A percentile compares a stretch with the other conserved stretches of the same genome.
These are phyloP conservation scores for Seriola rivoliana DNA, from an alignment of 2,113 vertebrate species.

Conservation along the genomic window DNA sequence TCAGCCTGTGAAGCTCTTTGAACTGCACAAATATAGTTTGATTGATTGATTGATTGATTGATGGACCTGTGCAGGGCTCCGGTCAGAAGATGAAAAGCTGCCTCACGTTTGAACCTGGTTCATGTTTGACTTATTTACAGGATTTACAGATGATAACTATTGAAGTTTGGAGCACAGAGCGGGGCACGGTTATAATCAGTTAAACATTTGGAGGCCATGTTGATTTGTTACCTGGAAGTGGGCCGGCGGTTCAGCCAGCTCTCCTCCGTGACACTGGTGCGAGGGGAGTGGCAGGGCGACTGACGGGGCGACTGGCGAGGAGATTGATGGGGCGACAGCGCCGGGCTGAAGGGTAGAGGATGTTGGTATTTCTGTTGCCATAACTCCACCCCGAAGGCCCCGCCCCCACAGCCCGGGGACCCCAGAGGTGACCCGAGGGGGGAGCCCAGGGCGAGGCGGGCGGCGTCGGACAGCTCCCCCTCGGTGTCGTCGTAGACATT, in stretches of 20 bases:
- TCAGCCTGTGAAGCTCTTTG: no score
- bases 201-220: background rate
- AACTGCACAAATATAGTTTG: no score
- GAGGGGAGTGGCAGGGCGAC: slow-evolving; percentile 88
- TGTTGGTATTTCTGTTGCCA: slow-evolving; percentile 86
- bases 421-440: slow-evolving; percentile 88
- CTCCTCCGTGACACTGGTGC: slow-evolving; percentile 95
- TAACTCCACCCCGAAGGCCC: slow-evolving; percentile 90
- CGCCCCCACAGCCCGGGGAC: slow-evolving; percentile 77
- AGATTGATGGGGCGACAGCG: slow-evolving; percentile 88
- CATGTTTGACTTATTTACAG: no score
- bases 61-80: no score
- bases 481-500: slow-evolving; percentile 93
- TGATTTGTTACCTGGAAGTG: slow-evolving; percentile 69
- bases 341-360: slow-evolving; percentile 83
- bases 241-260: slow-evolving; percentile 92
- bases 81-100: no score
- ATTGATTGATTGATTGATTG: background rate
- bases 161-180: no score
- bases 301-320: slow-evolving; percentile 88
- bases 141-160: no score
- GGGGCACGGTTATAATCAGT: no score
- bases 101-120: no score
- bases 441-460: slow-evolving; percentile 89
- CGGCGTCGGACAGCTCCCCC: slow-evolving; percentile 90